Evolutionary conservation across 2,797 vertebrate genomes (phyloP).

Genomic region (Neomorphus geoffroyi): DNA sequence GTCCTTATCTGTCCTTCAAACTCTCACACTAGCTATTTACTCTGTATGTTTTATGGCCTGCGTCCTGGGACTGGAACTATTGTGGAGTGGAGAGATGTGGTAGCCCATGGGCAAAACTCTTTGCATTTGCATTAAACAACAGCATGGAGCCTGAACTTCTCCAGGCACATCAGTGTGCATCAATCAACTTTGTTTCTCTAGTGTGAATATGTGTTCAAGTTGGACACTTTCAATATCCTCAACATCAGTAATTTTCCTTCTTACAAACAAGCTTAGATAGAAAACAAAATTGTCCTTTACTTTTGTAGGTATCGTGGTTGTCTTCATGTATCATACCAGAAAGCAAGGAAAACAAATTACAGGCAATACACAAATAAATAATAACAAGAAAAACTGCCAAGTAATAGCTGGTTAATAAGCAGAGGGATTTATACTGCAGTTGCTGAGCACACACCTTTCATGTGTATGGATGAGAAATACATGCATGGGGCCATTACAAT

Average conservation of each 20-base stretch:
- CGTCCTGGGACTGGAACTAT: neutral
- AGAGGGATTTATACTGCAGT: neutral
- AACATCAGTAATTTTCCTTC: neutral
- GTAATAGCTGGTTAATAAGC: neutral
- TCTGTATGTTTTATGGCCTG: neutral
- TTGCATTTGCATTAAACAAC: neutral
- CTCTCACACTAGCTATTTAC: neutral
- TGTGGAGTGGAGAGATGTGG: neutral
- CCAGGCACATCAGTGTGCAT: neutral
- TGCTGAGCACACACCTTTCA: neutral
- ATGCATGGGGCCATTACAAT: rapidly evolving
- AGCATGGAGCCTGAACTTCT: neutral
- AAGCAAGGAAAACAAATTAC: neutral
- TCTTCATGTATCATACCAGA: neutral
- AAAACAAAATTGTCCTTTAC: neutral
- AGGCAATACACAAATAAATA: neutral
- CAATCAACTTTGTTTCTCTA: neutral
- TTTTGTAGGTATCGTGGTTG: neutral
- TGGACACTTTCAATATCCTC: neutral
- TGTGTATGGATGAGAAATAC: neutral
- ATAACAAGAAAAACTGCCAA: neutral
- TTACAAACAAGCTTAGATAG: neutral
- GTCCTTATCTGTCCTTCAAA: neutral
- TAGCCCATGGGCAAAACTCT: neutral
- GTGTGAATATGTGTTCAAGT: neutral